Conservation (phyloP, 2,113 vertebrate genomes). For the Ascaphus truei region DNA sequence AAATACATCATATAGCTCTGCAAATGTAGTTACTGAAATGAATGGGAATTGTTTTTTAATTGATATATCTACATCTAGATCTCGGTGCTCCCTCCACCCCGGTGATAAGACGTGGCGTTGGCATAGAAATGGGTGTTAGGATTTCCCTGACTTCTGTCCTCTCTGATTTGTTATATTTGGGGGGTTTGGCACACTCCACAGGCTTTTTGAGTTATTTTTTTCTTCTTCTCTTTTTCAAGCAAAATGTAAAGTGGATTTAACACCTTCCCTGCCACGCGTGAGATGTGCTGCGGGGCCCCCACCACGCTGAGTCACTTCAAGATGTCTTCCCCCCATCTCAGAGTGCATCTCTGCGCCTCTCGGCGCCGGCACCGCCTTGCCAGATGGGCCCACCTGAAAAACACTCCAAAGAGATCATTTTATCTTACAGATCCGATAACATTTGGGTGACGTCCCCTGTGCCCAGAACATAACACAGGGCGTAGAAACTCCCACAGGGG, state of each 20-base stretch:
- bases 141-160: background rate
- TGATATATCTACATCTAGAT: too few species aligned
- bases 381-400: constrained; percentile 13
- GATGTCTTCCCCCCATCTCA: background rate
- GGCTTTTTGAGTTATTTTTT: background rate
- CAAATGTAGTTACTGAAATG: too few species aligned
- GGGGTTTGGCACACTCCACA: background rate
- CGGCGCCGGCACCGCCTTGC: background rate
- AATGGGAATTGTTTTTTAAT: too few species aligned
- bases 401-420: too few species aligned
- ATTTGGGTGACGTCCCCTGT: too few species aligned
- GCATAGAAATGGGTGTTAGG: constrained; percentile 27
- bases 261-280: background rate
- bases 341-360: background rate
- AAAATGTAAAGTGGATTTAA: background rate
- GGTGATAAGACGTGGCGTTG: constrained; percentile 7
- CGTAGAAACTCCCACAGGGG: too few species aligned
- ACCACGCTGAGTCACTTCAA: background rate
- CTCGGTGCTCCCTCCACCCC: background rate
- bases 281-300: background rate
- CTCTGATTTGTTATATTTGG: background rate
- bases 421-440: too few species aligned
- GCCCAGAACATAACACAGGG: too few species aligned
- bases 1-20: too few species aligned
- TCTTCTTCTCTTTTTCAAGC: background rate